Evolutionary conservation across 1,140 invertebrate species (phyloP).

Genomic region (Drosophila setifemur): DNA sequence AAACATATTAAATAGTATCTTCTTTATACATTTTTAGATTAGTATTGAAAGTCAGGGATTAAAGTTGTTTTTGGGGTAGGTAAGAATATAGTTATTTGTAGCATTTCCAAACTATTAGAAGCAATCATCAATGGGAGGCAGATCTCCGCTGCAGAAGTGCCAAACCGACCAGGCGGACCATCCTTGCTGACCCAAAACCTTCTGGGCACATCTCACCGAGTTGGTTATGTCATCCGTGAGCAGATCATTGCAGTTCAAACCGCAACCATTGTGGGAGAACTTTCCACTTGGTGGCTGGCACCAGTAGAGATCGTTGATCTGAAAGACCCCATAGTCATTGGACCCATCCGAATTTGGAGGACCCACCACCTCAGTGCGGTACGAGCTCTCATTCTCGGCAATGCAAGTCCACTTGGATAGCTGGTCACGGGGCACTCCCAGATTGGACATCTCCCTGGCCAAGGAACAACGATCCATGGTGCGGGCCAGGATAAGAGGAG

Average conservation of each 20-base stretch:
- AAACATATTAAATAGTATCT: too few species aligned
- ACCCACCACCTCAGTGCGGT: slow-evolving; percentile 46
- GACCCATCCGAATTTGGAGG: slow-evolving; percentile 52
- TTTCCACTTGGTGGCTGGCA: slow-evolving; percentile 55
- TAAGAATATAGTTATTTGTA: too few species aligned
- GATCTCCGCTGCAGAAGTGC: slow-evolving; percentile 42
- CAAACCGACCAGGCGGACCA: slow-evolving; percentile 60
- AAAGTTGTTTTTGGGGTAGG: too few species aligned
- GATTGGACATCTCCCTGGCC: slow-evolving; percentile 59
- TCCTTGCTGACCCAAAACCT: slow-evolving; percentile 42
- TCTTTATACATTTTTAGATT: background rate
- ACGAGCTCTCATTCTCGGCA: slow-evolving; percentile 55
- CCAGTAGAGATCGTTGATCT: slow-evolving; percentile 74
- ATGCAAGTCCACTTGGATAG: slow-evolving; percentile 54
- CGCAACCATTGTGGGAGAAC: slow-evolving; percentile 44
- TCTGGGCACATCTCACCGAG: slow-evolving; percentile 54
- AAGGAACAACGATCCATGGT: slow-evolving; percentile 72
- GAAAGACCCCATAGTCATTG: slow-evolving; percentile 72
- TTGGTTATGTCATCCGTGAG: slow-evolving; percentile 42
- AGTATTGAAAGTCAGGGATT: background rate
- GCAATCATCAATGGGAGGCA: slow-evolving; percentile 56
- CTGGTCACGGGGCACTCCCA: slow-evolving; percentile 49
- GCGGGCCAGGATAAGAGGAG: slow-evolving; percentile 33
- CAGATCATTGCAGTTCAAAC: slow-evolving; percentile 31
- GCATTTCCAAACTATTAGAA: slow-evolving; percentile 26